These are phyloP conservation scores for Galagoides demidoff DNA, from an alignment of 2,797 vertebrate genomes.

Conservation along the genomic window DNA sequence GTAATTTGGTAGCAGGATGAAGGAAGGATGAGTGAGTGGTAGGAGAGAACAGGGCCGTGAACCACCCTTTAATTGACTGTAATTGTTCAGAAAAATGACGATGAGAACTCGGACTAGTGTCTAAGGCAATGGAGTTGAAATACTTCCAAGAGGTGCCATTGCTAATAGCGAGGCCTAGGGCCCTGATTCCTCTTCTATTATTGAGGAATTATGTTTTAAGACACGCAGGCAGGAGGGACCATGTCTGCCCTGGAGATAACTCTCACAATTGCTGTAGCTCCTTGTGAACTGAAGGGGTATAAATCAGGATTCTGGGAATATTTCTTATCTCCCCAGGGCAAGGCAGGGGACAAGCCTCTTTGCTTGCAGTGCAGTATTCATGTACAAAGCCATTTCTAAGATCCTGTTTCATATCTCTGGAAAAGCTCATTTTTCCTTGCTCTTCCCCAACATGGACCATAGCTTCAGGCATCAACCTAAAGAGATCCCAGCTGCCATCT, in stretches of 20 bases:
- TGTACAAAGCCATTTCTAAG: neutral
- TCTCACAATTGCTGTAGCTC: neutral
- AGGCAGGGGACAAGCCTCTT: neutral
- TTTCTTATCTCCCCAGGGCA: neutral
- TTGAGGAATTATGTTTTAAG: conserved; percentile 10
- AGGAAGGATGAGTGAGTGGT: neutral
- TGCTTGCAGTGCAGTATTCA: neutral
- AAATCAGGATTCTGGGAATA: neutral
- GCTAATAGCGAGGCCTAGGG: neutral
- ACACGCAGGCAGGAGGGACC: neutral
- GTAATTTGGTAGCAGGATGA: neutral
- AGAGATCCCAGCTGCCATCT: neutral
- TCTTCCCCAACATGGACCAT: neutral
- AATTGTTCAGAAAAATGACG: neutral
- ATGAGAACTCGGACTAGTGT: neutral
- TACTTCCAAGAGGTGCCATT: neutral
- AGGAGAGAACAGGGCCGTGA: neutral
- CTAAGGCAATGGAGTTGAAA: neutral
- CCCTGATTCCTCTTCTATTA: neutral
- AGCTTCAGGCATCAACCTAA: neutral
- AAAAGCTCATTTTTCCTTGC: neutral
- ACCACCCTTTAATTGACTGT: neutral
- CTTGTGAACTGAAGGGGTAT: neutral
- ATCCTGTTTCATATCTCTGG: neutral
- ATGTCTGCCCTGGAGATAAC: neutral